Base-by-base conservation (phyloP, 1,140 invertebrate species). In the Popillia japonica region DNA sequence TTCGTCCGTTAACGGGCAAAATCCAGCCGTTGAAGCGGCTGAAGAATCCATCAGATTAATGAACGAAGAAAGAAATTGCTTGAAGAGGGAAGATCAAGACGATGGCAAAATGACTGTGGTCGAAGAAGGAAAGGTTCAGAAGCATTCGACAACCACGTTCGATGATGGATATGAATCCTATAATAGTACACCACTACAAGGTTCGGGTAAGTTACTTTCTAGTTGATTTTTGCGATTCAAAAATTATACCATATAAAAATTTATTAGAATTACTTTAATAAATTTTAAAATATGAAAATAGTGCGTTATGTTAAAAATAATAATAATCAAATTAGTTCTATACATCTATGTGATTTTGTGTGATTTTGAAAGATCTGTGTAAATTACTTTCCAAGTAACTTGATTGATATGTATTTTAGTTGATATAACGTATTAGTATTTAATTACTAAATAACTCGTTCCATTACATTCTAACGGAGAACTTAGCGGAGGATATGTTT, bases 131-230 rank as follows among this genome's bases (percentile, higher is more conserved):
- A 82, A 61, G 79, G 81, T 22, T 77, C 76, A 55, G 4, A 72
- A 74, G 41, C 23, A 17, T 27, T 83, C 86, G 0, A 86, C 85
- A 20, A 86, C 86, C 4, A 86, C 85, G 34, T 79, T 89, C n/a
- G 88, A 89, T 79, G 88, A 89, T 81, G 88, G 88, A 7, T 89
- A 89, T 78, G 88, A 87, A 40, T 88, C 87, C 23, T 89, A 86
- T n/a, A 89, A 89, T 82, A 89, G 87, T 81, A 88, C 88, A 8
- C 88, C 88, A 6, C 86, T 87, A 77, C 72, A 74, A 74, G 88
- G 88, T 79, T 87, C 88, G 80, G 88, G 88, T 88, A 81, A 84
- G 81, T 34, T n/a, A n/a, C n/a, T n/a, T n/a, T n/a, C n/a, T 40
- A 10, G 22, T 34, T 64, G 8, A 9, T 64, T 55, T 40, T 55